Base-by-base conservation (phyloP, 2,113 vertebrate species). In the Hyperoodon ampullatus region DNA sequence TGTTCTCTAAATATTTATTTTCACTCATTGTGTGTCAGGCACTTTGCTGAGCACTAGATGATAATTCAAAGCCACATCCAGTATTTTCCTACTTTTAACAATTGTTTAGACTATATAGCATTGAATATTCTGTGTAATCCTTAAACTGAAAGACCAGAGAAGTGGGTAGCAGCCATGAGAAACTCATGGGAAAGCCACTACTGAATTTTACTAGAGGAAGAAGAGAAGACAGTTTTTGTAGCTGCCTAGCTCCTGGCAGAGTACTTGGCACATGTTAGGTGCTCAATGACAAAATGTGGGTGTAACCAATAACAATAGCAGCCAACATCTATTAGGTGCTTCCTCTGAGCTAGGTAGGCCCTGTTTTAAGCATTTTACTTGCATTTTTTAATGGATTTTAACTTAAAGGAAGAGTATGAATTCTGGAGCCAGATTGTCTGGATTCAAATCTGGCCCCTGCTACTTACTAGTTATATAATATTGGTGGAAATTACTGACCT, bases 1-100 rank as follows among this genome's bases (percentile, higher is more conserved):
- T 53, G 53, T 83, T 80, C 33, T 81, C 8, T 75, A 91, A 90
- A 88, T 78, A 84, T 55, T 94, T 94, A 24, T 55, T 92, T 81
- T 86, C 53, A 75, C 77, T 71, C 61, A 78, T 42, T 53, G 16
- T 65, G 30, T 44, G 9, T 44, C 39, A 61, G 61, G 55, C 10
- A 50, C 39, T 53, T 21, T 90, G 7, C 26, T 75, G 28, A 8
- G 18, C 35, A 84, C 44, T 9, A n/a, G 63, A 30, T 88, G 60
- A 35, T 84, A 84, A 88, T 39, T 96, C 14, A 47, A 91, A 88
- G 42, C n/a, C 78, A 93, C 5, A 28, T 2, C 18, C 24, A 60
- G 19, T 18, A 60, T 80, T 88, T 47, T 74, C 44, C 92, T 93
- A 63, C 23, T 84, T 80, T 93, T 88, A 93, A 50, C 53, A 93